These are phyloP conservation scores for Sinocyclocheilus maitianheensis DNA, from an alignment of 2,113 vertebrate species.

Conservation along the genomic window DNA sequence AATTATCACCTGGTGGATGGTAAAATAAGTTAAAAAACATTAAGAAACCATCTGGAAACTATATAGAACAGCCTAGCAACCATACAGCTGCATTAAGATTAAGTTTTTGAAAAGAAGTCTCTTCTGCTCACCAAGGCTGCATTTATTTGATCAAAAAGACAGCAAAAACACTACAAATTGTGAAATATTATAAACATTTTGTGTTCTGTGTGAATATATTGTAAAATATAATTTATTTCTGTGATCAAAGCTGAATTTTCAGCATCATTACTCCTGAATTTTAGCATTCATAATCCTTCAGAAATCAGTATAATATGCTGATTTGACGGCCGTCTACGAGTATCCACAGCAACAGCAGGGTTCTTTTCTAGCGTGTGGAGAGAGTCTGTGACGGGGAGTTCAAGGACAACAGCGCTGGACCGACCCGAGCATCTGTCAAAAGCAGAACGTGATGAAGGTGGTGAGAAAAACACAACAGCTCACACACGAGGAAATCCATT, in stretches of 20 bases:
- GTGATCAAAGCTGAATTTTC: neutral
- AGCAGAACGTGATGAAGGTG: neutral
- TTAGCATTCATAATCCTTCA: too few species aligned
- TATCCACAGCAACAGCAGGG: conserved; percentile 28
- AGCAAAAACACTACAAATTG: neutral
- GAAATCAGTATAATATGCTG: too few species aligned
- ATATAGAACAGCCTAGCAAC: neutral
- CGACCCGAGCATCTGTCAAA: neutral
- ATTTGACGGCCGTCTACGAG: too few species aligned
- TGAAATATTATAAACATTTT: neutral
- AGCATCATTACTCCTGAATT: neutral
- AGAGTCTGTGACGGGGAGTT: conserved; percentile 5
- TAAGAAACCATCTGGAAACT: neutral
- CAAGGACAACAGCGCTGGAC: neutral
- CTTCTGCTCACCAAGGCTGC: too few species aligned
- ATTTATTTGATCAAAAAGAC: neutral
- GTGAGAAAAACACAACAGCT: neutral
- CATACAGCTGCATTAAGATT: too few species aligned
- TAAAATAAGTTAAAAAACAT: neutral
- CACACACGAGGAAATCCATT: neutral
- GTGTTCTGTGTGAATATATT: too few species aligned
- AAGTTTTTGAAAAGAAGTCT: too few species aligned
- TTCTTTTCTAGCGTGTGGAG: neutral
- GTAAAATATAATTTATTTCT: neutral
- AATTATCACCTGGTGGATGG: neutral